Base-by-base conservation (phyloP, 2,888 invertebrate species). In the Agrochola macilenta region DNA sequence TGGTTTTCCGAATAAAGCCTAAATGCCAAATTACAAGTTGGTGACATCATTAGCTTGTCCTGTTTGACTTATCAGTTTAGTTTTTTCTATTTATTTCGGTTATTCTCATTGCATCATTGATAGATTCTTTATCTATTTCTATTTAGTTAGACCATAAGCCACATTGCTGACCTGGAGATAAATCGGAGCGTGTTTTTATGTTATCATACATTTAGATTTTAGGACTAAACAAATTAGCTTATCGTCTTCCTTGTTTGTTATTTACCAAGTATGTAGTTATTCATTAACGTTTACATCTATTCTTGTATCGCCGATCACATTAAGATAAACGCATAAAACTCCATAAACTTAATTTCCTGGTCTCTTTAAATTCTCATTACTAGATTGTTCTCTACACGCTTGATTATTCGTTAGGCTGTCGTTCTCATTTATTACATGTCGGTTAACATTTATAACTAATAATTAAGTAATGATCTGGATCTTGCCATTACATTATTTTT, bases 21-120 rank as follows among this genome's bases (percentile, higher is more conserved):
- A 72, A 81, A 84, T 75, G 49, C 43, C 76, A 79, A 81, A 76
- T 69, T 69, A 73, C 60, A 76, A 61, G 43, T 85, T 69, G 73
- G 80, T 89, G 85, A 88, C 82, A 89, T 85, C 84, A 85, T 86
- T 74, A 79, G 77, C 57, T 74, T 78, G 87, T 82, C 81, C 78
- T 74, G 61, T 83, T 86, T 82, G 74, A 84, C 86, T 87, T 82
- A 68, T 72, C 69, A 52, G 73, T 81, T 83, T 80, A 63, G 68
- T 82, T 85, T 87, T 83, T 76, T 14, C 14, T 64, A 66, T 66
- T 71, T 71, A 74, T 81, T 66, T 74, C 43, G 74, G 69, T 73
- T 72, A 61, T 82, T 68, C 69, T 58, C 46, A 60, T 85, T 81
- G 63, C 74, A 74, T 88, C 77, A 81, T 61, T 54, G 30, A 68